Percentiles rank a stretch among this genome's conserved stretches.
These are phyloP conservation scores for Microtus ochrogaster DNA, from an alignment of 2,113 vertebrate genomes.

Conservation along the genomic window DNA sequence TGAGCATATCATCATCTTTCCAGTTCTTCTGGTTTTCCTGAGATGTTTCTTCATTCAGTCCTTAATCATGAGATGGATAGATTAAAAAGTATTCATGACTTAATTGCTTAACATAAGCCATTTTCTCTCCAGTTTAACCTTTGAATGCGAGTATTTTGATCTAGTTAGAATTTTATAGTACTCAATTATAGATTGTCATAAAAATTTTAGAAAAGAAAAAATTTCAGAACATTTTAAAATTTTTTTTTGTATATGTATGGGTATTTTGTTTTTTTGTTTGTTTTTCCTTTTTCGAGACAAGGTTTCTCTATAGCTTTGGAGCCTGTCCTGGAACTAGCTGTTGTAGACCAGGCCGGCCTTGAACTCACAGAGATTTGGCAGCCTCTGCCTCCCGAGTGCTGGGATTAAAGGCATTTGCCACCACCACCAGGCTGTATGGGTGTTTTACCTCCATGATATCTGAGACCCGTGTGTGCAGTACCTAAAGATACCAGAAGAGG, in stretches of 20 bases:
- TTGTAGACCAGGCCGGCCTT: no score
- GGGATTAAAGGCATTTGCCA: no score
- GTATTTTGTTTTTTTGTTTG: background rate
- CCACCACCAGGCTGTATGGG: no score
- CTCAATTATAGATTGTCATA: background rate
- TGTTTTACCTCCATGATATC: background rate
- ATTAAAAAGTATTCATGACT: background rate
- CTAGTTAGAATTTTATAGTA: background rate
- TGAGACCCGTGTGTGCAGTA: background rate
- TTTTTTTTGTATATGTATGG: background rate
- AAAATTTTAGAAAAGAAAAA: constrained; percentile 15
- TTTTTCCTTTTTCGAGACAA: no score
- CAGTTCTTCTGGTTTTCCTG: constrained; percentile 3
- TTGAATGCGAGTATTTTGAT: background rate
- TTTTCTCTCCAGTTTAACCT: background rate
- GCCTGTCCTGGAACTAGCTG: no score
- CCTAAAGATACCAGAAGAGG: background rate
- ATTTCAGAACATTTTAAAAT: constrained; percentile 34
- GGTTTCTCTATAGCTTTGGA: no score
- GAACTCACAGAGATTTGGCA: no score
- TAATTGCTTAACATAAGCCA: background rate
- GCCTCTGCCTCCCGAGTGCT: no score
- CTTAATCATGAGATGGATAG: background rate
- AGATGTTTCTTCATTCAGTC: background rate
- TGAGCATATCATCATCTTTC: background rate